These are phyloP conservation scores for Andrena flavipes DNA, from an alignment of 2,888 invertebrate species.

Conservation along the genomic window DNA sequence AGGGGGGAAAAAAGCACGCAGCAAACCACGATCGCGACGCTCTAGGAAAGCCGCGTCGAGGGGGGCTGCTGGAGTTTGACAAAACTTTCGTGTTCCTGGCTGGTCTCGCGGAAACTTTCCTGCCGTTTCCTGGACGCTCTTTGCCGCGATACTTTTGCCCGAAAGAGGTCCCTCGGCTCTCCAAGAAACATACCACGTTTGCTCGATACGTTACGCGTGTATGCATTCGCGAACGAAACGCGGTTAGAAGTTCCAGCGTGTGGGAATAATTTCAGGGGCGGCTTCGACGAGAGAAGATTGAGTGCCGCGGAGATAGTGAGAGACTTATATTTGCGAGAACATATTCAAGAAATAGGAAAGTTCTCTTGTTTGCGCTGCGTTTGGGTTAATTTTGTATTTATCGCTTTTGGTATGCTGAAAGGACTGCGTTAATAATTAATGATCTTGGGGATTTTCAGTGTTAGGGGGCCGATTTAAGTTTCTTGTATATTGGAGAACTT, in stretches of 20 bases:
- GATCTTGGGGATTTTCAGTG: too few relatives aligned
- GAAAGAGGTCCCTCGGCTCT: background rate
- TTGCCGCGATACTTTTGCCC: constrained; percentile 14
- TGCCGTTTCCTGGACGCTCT: constrained; percentile 28
- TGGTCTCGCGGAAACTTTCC: constrained; percentile 33
- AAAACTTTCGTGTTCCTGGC: constrained; percentile 26
- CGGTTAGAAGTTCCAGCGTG: constrained; percentile 27
- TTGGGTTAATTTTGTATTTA: background rate
- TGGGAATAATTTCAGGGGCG: constrained; percentile 31
- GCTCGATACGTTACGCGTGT: constrained; percentile 7
- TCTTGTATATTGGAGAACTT: too few relatives aligned
- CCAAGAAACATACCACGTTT: constrained; percentile 16
- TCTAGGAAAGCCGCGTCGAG: constrained; percentile 53
- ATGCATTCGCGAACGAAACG: constrained; percentile 5
- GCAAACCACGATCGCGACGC: constrained; percentile 63
- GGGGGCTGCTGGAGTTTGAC: constrained; percentile 5
- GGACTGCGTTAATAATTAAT: too few relatives aligned
- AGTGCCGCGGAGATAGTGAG: background rate
- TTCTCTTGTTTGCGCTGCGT: background rate
- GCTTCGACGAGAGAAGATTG: background rate
- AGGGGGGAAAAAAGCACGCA: constrained; percentile 55
- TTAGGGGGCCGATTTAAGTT: too few relatives aligned
- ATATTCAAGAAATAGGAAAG: constrained; percentile 2
- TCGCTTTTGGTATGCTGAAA: background rate
- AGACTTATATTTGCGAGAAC: background rate